Evolutionary conservation across 1,140 invertebrate genomes (phyloP), one percentile per base, ranked within the genome.

Genomic region (Cyclargus thomasi): DNA sequence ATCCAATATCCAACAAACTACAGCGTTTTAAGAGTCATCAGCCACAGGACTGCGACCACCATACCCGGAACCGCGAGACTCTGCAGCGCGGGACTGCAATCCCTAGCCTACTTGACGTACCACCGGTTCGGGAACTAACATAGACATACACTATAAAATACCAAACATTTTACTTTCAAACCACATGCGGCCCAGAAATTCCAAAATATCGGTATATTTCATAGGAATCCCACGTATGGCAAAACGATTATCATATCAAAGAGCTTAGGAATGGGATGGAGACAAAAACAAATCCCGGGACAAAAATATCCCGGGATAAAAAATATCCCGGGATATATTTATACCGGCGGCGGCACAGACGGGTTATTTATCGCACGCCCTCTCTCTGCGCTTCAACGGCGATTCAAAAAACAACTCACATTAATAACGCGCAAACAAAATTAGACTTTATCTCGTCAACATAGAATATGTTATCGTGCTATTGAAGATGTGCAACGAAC

Each of bases 341-440:
- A 85, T 84, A 73, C 80, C 87, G 85, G 85, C 85, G 83, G 88
- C 83, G 81, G 78, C 82, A 79, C 85, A 87, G 88, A 90, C 85
- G 85, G 84, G 83, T 87, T 86, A 88, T 90, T 90, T 90, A 90
- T 90, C 86, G 83, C 81, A 89, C 87, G 87, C 87, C 87, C 87
- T 90, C 85, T 86, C 81, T 84, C 85, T 86, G 85, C 85, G 87
- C 86, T 84, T 84, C 79, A 74, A 71, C 75, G 76, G 74, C 72
- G 66, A 71, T 67, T 75, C 76, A 72, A 76, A 82, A 80, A 88
- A 85, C 82, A 85, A 85, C 82, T 72, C 74, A 83, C 75, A 80
- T 70, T 74, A 59, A 35, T 20, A 36, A 16, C 1, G 20, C 5
- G 69, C 64, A 64, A 23, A 57, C 69, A 36, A 83, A 82, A 77